Evolutionary conservation across 2,797 vertebrate species (phyloP).

Genomic region (Thunnus albacares): DNA sequence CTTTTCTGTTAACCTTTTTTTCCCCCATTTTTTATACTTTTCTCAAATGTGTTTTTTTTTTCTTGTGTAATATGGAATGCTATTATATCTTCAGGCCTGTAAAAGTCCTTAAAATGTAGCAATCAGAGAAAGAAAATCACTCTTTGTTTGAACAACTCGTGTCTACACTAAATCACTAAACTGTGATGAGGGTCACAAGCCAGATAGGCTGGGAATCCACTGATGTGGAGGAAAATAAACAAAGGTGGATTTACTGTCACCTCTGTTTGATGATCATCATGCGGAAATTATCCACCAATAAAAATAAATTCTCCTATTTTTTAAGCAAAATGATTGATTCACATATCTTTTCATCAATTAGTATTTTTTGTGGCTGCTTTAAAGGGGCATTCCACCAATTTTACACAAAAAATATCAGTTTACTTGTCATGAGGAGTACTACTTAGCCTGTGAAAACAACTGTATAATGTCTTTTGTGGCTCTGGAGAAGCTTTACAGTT

Average conservation of each 20-base stretch:
- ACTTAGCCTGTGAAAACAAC: not conserved
- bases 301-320: not conserved
- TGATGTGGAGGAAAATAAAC: not conserved
- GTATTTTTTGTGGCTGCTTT: not conserved
- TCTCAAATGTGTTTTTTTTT: not conserved
- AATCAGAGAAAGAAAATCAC: not conserved
- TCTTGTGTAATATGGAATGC: not conserved
- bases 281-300: not conserved
- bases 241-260: too few species aligned
- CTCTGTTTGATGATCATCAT: not conserved
- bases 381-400: not conserved
- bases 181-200: not conserved
- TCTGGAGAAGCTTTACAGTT: not conserved
- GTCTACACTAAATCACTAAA: not conserved
- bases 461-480: not conserved
- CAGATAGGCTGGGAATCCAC: not conserved
- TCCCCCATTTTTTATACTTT: not conserved
- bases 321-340: not conserved
- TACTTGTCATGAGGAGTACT: not conserved
- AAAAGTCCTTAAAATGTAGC: not conserved
- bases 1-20: not conserved
- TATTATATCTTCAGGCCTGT: not conserved
- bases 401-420: not conserved
- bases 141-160: not conserved
- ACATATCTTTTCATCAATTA: too few species aligned